Evolutionary conservation across 2,797 vertebrate species (phyloP).

Genomic region (Florisuga fusca): DNA sequence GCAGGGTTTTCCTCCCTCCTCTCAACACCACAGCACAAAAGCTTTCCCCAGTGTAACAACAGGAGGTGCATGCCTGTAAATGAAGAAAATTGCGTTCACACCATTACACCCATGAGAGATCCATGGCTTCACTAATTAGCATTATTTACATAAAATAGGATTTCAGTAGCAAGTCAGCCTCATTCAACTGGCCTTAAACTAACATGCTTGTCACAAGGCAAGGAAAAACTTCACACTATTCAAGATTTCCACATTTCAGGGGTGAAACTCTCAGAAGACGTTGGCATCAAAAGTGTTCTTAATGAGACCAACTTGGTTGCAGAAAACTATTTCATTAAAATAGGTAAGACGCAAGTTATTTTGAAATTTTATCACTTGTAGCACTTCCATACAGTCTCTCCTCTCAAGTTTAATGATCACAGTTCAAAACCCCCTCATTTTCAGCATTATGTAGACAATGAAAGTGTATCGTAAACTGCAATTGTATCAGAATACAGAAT

Average conservation of each 20-base stretch:
- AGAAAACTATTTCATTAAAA: neutral
- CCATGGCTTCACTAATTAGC: neutral
- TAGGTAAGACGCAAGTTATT: neutral
- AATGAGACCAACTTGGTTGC: neutral
- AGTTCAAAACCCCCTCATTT: neutral
- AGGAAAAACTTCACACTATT: neutral
- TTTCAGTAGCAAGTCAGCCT: neutral
- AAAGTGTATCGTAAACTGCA: neutral
- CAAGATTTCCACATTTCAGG: neutral
- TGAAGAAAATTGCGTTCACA: neutral
- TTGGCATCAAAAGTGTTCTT: rapidly evolving
- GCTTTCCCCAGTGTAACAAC: neutral
- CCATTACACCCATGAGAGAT: neutral
- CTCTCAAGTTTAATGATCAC: neutral
- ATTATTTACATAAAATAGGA: neutral
- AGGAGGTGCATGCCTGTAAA: rapidly evolving
- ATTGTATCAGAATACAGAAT: neutral
- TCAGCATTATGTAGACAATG: neutral
- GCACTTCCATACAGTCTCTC: neutral
- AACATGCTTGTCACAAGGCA: neutral
- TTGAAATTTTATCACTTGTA: neutral
- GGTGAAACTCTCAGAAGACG: neutral
- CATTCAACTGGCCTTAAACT: neutral
- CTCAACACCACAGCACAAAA: neutral
- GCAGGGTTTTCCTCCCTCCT: neutral